Evolutionary conservation across 2,113 vertebrate species (phyloP).

Genomic region (Orthonyx spaldingii): DNA sequence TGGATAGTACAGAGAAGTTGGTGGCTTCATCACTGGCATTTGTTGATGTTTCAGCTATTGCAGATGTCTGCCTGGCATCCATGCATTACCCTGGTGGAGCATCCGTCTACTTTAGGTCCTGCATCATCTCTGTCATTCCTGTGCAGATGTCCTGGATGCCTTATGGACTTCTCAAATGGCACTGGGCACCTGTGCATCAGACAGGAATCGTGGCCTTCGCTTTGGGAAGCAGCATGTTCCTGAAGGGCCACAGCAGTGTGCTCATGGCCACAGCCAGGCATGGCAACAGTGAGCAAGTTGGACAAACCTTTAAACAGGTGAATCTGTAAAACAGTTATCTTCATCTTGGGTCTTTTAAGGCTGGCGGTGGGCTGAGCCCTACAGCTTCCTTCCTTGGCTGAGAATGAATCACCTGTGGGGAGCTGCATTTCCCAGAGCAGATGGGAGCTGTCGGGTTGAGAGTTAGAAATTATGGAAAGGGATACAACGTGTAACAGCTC

Average conservation of each 20-base stretch:
- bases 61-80: background rate
- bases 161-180: slow-evolving; percentile 13
- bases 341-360: background rate
- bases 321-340: background rate
- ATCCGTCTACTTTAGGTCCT: background rate
- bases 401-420: background rate
- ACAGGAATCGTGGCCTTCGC: background rate
- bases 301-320: background rate
- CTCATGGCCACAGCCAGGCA: background rate
- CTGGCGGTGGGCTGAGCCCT: background rate
- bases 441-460: background rate
- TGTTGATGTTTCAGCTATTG: background rate
- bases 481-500: background rate
- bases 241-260: background rate
- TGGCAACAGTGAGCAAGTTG: background rate
- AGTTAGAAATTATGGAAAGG: background rate
- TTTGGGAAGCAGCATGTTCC: background rate
- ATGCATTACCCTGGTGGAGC: background rate
- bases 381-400: background rate
- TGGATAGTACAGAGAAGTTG: background rate
- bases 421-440: slow-evolving; percentile 7
- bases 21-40: background rate
- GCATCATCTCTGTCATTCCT: slow-evolving; percentile 23
- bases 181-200: background rate
- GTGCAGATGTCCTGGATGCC: background rate